Evolutionary conservation across 2,797 vertebrate genomes (phyloP), one percentile per base, ranked within the genome.

Genomic region (Microctenopoma steveboyesi): DNA sequence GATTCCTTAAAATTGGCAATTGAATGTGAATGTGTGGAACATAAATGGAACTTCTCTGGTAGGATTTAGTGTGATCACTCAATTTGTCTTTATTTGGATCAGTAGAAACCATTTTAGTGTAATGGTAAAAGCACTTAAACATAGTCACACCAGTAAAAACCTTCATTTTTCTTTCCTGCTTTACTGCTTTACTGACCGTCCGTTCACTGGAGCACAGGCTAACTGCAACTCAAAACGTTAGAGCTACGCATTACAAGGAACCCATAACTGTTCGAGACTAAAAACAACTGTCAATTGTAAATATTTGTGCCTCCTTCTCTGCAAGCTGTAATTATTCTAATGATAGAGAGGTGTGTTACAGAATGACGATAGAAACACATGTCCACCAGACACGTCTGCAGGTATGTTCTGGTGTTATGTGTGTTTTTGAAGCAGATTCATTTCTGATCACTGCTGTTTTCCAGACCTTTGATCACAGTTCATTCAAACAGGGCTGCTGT

Each of bases 221-320:
- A 9, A 10, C 35, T 37, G 37, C 37, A 2, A 11, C 37, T 37
- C 11, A 78, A 67, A 78, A 87, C 83, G 77, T 80, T 40, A 15
- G 40, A 43, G 40, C 6, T 52, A 54, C 63, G 35, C 50, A 33
- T 43, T 37, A n/a, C 13, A 54, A 12, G 16, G 16, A 53, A 55
- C 13, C 35, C 54, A 35, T 58, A 49, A 37, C 5, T 6, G n/a
- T 49, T 57, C n/a, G 2, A 18, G 18, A 40, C 10, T 13, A 2
- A 40, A 40, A 30, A 28, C 5, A 62, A 1, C 1, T 53, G 22
- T 1, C 15, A 33, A 7, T 33, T 7, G 15, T 57, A 75, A 75
- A 65, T 59, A 58, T 71, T 52, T 43, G 30, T 22, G n/a, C 6
- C 5, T 59, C n/a, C 5, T 66, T 30, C 22, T 60, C 18, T 61